phyloP scores from a whole-genome alignment of 2,113 vertebrate species.

The Salvelinus namaycush region DNA sequence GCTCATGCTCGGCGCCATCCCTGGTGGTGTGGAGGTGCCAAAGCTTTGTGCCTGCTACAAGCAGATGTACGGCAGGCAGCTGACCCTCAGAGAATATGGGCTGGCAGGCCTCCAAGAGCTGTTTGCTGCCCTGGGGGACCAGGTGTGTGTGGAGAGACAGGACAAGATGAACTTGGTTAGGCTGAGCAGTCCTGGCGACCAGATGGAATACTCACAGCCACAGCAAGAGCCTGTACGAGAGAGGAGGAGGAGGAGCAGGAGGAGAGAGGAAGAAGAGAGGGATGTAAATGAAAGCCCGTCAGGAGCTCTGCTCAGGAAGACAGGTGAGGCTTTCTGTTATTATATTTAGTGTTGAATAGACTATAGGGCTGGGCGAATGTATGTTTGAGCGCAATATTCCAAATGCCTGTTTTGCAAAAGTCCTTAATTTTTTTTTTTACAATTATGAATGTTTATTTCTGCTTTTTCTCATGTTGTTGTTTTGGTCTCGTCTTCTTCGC shows the following conservation, averaged over 20 bases:
- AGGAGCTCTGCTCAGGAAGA: not conserved
- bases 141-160: slow-evolving; percentile 19
- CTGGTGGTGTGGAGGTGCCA: slow-evolving; percentile 29
- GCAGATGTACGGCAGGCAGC: slow-evolving; percentile 15
- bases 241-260: not conserved
- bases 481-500: too few relatives aligned
- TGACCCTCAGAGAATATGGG: slow-evolving; percentile 18
- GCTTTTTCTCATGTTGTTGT: too few relatives aligned
- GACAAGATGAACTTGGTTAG: slow-evolving; percentile 33
- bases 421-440: too few relatives aligned
- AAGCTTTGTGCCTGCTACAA: slow-evolving; percentile 28
- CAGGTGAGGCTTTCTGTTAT: slow-evolving; percentile 2
- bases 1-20: slow-evolving; percentile 10
- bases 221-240: not conserved
- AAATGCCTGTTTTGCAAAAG: too few relatives aligned
- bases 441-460: too few relatives aligned
- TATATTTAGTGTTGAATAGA: too few relatives aligned
- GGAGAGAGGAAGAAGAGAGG: not conserved
- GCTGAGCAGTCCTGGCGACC: not conserved
- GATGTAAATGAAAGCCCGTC: not conserved
- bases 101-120: slow-evolving; percentile 29
- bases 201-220: not conserved
- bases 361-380: too few relatives aligned
- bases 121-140: slow-evolving; percentile 23
- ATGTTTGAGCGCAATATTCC: too few relatives aligned